Percentiles rank a stretch among this genome's conserved stretches.
These are phyloP conservation scores for Knipowitschia caucasica DNA, from an alignment of 2,797 vertebrate genomes.

Conservation along the genomic window DNA sequence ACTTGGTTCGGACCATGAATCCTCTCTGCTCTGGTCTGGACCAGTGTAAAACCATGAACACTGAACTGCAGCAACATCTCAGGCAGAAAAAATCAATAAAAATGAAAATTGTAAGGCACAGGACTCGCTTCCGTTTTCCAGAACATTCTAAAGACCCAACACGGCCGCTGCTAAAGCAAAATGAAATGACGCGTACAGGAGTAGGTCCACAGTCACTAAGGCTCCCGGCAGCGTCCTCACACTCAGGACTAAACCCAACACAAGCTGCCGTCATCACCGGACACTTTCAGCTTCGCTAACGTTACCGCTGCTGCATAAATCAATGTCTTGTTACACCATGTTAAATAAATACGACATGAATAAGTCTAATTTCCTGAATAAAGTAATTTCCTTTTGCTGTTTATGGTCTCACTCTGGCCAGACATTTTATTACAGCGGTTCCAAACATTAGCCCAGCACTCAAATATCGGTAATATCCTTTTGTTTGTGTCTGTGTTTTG, in stretches of 20 bases:
- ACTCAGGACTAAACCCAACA: slow-evolving; percentile 21
- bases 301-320: slow-evolving; percentile 18
- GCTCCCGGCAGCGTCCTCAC: slow-evolving; percentile 26
- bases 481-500: not conserved
- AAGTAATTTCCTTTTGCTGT: not conserved
- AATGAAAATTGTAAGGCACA: no score
- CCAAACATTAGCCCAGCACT: not conserved
- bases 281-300: slow-evolving; percentile 17
- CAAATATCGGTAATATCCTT: not conserved
- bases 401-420: not conserved
- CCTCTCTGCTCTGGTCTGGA: no score
- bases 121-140: no score
- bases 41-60: no score
- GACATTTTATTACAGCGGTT: not conserved
- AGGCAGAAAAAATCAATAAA: no score
- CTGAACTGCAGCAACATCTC: no score
- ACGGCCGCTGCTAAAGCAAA: slow-evolving; percentile 29
- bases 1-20: no score
- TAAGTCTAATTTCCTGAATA: slow-evolving; percentile 1
- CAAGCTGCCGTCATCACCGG: slow-evolving; percentile 33
- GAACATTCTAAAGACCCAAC: no score
- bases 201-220: slow-evolving; percentile 18
- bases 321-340: slow-evolving; percentile 1
- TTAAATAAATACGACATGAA: not conserved
- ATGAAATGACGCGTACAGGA: slow-evolving; percentile 43